phyloP scores from a whole-genome alignment of 2,888 invertebrate genomes.

The Polyploca ridens region DNA sequence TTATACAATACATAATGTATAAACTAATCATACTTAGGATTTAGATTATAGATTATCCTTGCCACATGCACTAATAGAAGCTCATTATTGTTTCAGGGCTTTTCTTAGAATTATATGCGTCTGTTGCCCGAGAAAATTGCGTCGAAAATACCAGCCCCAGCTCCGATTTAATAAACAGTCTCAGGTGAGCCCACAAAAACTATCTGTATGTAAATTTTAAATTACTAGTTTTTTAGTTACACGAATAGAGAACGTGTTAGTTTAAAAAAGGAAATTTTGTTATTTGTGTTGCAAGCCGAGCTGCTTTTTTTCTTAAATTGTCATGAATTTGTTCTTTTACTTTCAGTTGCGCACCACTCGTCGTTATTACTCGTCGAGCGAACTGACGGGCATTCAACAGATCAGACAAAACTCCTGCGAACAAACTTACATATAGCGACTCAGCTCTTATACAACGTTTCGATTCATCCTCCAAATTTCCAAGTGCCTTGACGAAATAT shows the following conservation, averaged over 20 bases:
- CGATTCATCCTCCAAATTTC: constrained; percentile 51
- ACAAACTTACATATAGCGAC: constrained; percentile 92
- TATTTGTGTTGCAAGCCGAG: constrained; percentile 30
- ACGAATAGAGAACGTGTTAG: constrained; percentile 5
- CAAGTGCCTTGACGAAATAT: constrained; percentile 69
- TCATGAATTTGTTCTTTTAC: constrained; percentile 64
- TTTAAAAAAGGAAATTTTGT: constrained; percentile 13
- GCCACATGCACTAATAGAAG: not conserved
- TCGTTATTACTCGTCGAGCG: constrained; percentile 92
- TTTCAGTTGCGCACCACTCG: constrained; percentile 90
- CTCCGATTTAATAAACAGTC: constrained; percentile 92
- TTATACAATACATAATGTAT: too few species aligned
- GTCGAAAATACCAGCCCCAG: constrained; percentile 92
- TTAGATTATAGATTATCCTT: not conserved
- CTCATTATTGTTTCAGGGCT: constrained; percentile 88
- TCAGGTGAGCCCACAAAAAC: constrained; percentile 84
- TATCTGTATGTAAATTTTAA: constrained; percentile 9
- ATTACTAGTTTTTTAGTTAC: not conserved
- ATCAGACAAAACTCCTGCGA: constrained; percentile 93
- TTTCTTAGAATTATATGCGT: constrained; percentile 96
- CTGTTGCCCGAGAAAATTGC: constrained; percentile 93
- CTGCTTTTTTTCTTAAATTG: constrained; percentile 47
- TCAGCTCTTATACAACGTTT: constrained; percentile 42
- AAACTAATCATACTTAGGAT: not conserved
- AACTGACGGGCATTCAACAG: constrained; percentile 88